phyloP scores from a whole-genome alignment of 1,140 invertebrate species.

The Campoletis sonorensis region DNA sequence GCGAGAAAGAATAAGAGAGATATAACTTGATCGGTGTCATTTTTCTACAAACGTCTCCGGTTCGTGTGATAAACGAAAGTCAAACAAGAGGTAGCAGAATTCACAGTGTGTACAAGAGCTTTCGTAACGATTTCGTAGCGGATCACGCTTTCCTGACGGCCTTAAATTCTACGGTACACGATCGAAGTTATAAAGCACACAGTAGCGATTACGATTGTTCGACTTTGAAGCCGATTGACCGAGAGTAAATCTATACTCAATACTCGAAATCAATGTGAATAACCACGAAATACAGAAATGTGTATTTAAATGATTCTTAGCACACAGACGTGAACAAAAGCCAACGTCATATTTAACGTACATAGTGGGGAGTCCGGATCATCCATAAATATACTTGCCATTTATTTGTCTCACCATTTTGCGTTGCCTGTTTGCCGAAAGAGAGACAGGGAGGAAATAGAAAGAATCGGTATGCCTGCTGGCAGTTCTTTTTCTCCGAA shows the following conservation, averaged over 20 bases:
- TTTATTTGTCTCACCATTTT: not conserved
- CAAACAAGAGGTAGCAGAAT: not conserved
- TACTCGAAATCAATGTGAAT: not conserved
- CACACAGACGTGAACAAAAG: slow-evolving; percentile 1
- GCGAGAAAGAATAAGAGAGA: not conserved
- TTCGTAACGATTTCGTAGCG: not conserved
- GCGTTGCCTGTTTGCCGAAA: slow-evolving; percentile 29
- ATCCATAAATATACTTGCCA: not conserved
- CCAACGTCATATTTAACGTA: slow-evolving; percentile 1
- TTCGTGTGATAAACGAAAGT: slow-evolving; percentile 19
- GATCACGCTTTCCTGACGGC: not conserved
- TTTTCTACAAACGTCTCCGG: slow-evolving; percentile 6
- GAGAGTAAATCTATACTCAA: not conserved
- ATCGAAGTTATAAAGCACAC: not conserved
- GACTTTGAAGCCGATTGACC: not conserved
- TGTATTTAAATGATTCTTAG: slow-evolving; percentile 31
- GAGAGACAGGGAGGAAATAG: slow-evolving; percentile 18
- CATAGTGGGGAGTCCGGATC: not conserved
- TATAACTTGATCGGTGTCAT: slow-evolving; percentile 7
- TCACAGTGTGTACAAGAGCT: not conserved
- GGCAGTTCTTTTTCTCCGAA: slow-evolving; percentile 8
- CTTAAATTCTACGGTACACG: not conserved
- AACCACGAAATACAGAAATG: not conserved
- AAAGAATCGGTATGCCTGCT: slow-evolving; percentile 3
- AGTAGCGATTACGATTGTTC: not conserved